Conservation (phyloP, 2,888 invertebrate species). For the Hecatera dysodea region DNA sequence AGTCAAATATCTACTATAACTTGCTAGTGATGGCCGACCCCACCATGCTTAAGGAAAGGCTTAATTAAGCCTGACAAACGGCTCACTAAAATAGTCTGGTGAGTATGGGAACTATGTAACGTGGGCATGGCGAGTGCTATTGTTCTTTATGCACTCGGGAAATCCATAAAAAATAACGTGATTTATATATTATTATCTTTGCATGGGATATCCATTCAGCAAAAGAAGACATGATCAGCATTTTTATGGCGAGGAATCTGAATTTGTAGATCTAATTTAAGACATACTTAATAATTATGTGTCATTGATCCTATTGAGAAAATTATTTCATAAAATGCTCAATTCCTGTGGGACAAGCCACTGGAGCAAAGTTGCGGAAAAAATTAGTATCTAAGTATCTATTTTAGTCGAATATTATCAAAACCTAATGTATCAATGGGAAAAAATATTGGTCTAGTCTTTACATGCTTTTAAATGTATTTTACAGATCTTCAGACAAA, state of each 20-base stretch:
- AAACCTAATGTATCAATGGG: not conserved
- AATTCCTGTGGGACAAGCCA: too few relatives aligned
- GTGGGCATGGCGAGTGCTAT: not conserved
- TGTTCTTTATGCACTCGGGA: constrained; percentile 26
- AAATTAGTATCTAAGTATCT: too few relatives aligned
- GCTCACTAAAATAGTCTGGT: not conserved
- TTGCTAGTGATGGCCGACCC: not conserved
- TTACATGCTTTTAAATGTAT: not conserved
- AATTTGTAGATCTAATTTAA: not conserved
- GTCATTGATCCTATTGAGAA: too few relatives aligned
- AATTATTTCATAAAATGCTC: too few relatives aligned
- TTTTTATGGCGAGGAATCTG: not conserved
- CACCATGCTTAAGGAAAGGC: constrained; percentile 35
- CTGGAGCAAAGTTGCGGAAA: too few relatives aligned
- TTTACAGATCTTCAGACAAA: not conserved
- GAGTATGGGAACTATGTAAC: not conserved
- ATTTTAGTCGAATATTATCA: too few relatives aligned
- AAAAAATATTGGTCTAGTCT: not conserved
- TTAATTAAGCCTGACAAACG: not conserved
- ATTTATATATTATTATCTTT: constrained; percentile 14
- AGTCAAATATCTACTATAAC: not conserved
- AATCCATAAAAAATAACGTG: constrained; percentile 40
- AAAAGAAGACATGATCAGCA: not conserved
- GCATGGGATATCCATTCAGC: constrained; percentile 7
- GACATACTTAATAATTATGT: too few relatives aligned